Base-by-base conservation (phyloP, 2,113 vertebrate species). In the Hylia prasina region DNA sequence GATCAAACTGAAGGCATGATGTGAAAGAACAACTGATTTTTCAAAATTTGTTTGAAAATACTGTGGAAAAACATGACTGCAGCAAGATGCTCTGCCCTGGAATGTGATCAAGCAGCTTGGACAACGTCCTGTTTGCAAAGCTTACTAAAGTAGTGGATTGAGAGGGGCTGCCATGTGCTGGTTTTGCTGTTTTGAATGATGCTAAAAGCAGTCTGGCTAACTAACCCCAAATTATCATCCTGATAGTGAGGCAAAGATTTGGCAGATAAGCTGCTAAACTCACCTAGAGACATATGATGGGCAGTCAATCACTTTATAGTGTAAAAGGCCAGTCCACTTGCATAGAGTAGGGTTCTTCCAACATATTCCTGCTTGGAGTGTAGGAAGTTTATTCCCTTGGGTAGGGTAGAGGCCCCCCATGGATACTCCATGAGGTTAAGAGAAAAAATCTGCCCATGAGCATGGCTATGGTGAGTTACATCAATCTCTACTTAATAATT, bases 371-470 rank as follows among this genome's bases (percentile, higher is more conserved):
- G 14, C 33, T 53, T 61, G 33, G 19, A 51, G 2, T 39, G 13
- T 45, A 33, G 45, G 68, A 37, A 14, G 27, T 33, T 63, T 33
- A 54, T 9, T 63, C 39, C 39, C 17, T 83, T 10, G 22, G 9
- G 22, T 37, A 51, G 15, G 9, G 6, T 7, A 37, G 22, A 37
- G 13, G 2, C 9, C 8, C 11, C 4, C 3, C 27, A 45, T 0
- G 0, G 54, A 39, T 45, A 37, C 10, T 44, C 33, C 10, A 51
- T 25, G 5, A 27, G 22, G 4, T 33, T 60, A 68, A 68, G 31
- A 51, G 37, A 50, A 44, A 50, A 10, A 9, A 33, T 68, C 44
- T 77, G 37, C 22, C 33, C 53, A 37, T 0, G 0, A 87, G 33
- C 22, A 44, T 12, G 10, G 53, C 3, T 65, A 16, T 57, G 42